Evolutionary conservation across 1,140 invertebrate genomes (phyloP), one percentile per base, ranked within the genome.

Genomic region (Drosophila nasuta): DNA sequence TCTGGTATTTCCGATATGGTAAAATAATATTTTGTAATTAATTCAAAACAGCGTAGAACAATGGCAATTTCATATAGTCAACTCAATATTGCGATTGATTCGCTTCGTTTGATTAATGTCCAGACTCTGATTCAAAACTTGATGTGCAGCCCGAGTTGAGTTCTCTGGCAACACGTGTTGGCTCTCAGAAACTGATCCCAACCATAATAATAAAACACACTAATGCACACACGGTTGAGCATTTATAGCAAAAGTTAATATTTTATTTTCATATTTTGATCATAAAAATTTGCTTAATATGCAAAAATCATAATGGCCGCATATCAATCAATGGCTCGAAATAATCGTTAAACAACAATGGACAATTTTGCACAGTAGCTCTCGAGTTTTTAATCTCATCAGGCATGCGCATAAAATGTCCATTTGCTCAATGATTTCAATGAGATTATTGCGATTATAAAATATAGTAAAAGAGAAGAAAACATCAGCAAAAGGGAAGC

Each of bases 301-400:
- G 66, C 72, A 70, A 57, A 49, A 56, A 65, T 63, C 59, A 51
- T 75, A 75, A 64, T 70, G 67, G 52, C 66, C 20, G 48, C 57
- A 64, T 64, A 75, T 75, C 73, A 75, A 75, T 75, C 66, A 78
- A 60, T 67, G 7, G 62, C 56, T 66, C 15, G 10, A n/a, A 69
- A 45, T 57, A 57, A 35, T 38, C 30, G 20, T 13, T n/a, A 30
- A 43, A 60, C 7, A 71, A 75, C 73, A 75, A 75, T 75, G 67
- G 59, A n/a, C 35, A 70, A 59, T 71, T 70, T 64, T 49, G 73
- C 67, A 75, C 73, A 75, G 73, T 75, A 75, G 73, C 73, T 54
- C 17, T 17, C 11, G 4, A 54, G 52, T 35, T 67, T 67, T 52
- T 71, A 75, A 75, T 71, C 73, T 46, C 67, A 71, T 75, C 54